Percentiles rank a stretch among this genome's conserved stretches.
phyloP scores from a whole-genome alignment of 2,888 invertebrate species.

The Tillus elongatus region DNA sequence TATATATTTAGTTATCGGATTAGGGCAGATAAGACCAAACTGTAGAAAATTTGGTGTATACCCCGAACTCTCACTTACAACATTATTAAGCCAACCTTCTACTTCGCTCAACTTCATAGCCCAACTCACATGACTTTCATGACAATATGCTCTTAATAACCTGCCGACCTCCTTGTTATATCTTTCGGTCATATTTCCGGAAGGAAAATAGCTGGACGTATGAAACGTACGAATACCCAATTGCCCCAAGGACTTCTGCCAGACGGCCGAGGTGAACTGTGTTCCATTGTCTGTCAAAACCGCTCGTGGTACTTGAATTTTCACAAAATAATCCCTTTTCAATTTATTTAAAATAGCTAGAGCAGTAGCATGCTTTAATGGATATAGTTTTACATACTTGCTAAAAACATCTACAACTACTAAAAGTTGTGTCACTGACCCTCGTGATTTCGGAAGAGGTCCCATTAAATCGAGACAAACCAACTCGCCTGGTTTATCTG shows the following conservation, averaged over 20 bases:
- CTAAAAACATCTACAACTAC: conserved; percentile 5
- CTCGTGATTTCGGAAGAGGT: neutral
- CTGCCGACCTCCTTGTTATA: neutral
- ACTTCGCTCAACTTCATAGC: neutral
- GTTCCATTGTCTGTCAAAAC: neutral
- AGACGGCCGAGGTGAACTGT: neutral
- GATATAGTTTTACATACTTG: neutral
- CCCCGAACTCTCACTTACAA: neutral
- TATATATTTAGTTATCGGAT: neutral
- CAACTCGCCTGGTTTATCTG: conserved; percentile 7
- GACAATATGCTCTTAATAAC: neutral
- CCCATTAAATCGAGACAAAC: conserved; percentile 12
- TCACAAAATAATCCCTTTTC: conserved; percentile 6
- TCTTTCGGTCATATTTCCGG: neutral
- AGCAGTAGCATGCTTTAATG: conserved; percentile 9
- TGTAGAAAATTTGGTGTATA: neutral
- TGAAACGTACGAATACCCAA: neutral
- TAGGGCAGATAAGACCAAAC: neutral
- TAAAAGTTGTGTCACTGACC: neutral
- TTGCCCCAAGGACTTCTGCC: neutral
- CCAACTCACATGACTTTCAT: neutral
- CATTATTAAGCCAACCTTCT: neutral
- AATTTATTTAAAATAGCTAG: conserved; percentile 7
- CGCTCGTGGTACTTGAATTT: neutral
- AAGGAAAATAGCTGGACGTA: neutral